A percentile compares a stretch with the other conserved stretches of the same genome.
These are phyloP conservation scores for Oophaga pumilio DNA, from an alignment of 2,113 vertebrate genomes.

Conservation along the genomic window DNA sequence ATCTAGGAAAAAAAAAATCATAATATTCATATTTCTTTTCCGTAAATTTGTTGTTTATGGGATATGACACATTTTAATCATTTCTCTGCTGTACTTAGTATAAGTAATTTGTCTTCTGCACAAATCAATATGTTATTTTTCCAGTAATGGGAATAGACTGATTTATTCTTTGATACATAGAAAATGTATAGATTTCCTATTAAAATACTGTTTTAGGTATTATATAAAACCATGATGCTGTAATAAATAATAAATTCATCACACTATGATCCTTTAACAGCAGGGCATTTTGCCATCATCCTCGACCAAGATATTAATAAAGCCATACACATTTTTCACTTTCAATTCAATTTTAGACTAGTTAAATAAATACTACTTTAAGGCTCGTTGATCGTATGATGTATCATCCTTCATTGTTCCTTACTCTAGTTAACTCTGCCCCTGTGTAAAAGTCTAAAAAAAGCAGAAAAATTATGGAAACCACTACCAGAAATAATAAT, in stretches of 20 bases:
- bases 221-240: neutral
- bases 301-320: neutral
- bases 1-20: neutral
- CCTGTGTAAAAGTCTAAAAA: neutral
- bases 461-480: neutral
- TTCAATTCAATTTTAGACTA: neutral
- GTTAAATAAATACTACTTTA: neutral
- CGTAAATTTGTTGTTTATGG: neutral
- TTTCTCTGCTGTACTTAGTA: neutral
- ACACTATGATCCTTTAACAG: neutral
- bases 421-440: neutral
- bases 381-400: neutral
- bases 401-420: neutral
- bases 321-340: neutral
- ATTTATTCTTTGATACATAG: neutral
- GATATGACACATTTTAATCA: neutral
- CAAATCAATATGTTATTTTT: slow-evolving; percentile 1
- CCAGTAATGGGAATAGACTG: neutral
- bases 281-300: neutral
- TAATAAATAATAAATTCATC: neutral
- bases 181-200: neutral
- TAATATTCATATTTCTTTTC: neutral
- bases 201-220: neutral
- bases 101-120: neutral
- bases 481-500: neutral